Evolutionary conservation across 2,113 vertebrate genomes (phyloP).

Genomic region (Scatophagus argus): DNA sequence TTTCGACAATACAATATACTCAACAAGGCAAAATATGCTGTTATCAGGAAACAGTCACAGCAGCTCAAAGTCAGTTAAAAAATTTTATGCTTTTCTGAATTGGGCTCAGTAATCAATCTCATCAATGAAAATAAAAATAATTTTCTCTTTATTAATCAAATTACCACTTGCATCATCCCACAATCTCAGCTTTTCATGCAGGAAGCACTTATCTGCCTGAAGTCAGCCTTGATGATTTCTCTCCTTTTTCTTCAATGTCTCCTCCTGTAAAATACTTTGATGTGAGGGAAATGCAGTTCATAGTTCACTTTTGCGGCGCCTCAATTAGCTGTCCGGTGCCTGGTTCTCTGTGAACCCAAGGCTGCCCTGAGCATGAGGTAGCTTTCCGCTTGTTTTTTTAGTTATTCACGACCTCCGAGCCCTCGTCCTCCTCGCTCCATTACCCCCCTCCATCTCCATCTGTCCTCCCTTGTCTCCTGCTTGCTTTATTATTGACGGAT

Average conservation of each 20-base stretch:
- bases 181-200: neutral
- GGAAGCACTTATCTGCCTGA: neutral
- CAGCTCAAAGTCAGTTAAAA: neutral
- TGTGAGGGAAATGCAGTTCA: conserved; percentile 62
- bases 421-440: conserved; percentile 35
- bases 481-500: conserved; percentile 84
- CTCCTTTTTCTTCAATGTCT: conserved; percentile 28
- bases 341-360: conserved; percentile 32
- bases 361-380: conserved; percentile 59
- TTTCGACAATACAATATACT: too few species aligned
- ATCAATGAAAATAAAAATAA: neutral
- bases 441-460: conserved; percentile 28
- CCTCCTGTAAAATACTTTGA: conserved; percentile 53
- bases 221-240: conserved; percentile 1
- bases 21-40: too few species aligned
- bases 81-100: neutral
- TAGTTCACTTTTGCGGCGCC: conserved; percentile 39
- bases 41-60: too few species aligned
- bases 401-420: conserved; percentile 58
- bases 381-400: conserved; percentile 79
- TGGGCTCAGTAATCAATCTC: neutral
- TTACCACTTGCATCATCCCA: neutral
- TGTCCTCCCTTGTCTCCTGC: conserved; percentile 67
- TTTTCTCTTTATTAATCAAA: neutral
- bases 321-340: conserved; percentile 20